Conservation (phyloP, 1,140 invertebrate genomes). For the Thaumatotibia leucotreta region DNA sequence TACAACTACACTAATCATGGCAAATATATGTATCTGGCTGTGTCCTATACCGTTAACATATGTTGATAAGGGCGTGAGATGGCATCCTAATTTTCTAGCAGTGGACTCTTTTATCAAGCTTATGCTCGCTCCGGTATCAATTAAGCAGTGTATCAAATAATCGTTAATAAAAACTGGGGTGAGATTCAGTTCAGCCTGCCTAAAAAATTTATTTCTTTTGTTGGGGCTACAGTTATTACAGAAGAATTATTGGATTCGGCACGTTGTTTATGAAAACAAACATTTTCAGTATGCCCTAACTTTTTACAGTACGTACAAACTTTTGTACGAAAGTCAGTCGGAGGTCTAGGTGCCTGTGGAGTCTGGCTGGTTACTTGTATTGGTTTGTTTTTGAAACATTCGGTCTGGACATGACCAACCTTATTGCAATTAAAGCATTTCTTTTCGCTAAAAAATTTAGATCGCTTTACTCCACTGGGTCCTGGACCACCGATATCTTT, state of each 20-base stretch:
- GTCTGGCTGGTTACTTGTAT: neutral
- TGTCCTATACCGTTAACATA: neutral
- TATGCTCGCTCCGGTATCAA: slow-evolving; percentile 7
- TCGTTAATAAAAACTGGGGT: neutral
- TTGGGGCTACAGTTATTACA: neutral
- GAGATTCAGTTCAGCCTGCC: neutral
- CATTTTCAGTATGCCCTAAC: neutral
- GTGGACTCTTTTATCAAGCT: slow-evolving; percentile 6
- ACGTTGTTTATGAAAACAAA: neutral
- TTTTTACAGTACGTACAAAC: slow-evolving; percentile 12
- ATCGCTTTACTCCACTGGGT: neutral
- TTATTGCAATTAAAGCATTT: neutral
- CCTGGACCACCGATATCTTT: neutral
- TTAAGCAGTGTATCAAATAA: neutral
- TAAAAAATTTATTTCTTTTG: slow-evolving; percentile 12
- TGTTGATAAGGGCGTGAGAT: neutral
- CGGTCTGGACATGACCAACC: neutral
- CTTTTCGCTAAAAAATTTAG: neutral
- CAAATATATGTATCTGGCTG: neutral
- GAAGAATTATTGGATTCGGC: neutral
- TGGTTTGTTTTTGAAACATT: neutral
- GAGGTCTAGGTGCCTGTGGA: neutral
- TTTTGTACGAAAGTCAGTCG: neutral
- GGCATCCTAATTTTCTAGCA: neutral
- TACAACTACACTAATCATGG: neutral